These are phyloP conservation scores for Miltochrista miniata DNA, from an alignment of 2,888 invertebrate genomes.

Conservation along the genomic window DNA sequence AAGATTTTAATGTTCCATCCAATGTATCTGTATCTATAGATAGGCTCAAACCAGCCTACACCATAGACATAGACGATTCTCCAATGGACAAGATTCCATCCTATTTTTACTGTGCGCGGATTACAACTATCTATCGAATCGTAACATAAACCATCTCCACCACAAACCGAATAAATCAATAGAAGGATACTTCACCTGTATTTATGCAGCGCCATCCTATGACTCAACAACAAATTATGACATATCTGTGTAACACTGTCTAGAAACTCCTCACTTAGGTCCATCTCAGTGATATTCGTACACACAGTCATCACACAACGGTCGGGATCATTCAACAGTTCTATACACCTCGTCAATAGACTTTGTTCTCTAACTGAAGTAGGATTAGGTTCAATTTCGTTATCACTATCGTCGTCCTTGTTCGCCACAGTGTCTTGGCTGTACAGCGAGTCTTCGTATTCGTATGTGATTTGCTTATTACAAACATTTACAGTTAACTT, in stretches of 20 bases:
- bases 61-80: no score
- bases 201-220: slow-evolving; percentile 92
- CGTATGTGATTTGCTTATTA: slow-evolving; percentile 71
- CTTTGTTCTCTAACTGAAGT: slow-evolving; percentile 73
- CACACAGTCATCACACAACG: slow-evolving; percentile 68
- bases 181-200: slow-evolving; percentile 86
- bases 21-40: no score
- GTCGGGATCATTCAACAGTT: slow-evolving; percentile 85
- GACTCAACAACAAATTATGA: slow-evolving; percentile 92
- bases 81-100: no score
- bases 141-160: no score
- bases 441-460: slow-evolving; percentile 75
- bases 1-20: no score
- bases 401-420: slow-evolving; percentile 84
- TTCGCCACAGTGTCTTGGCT: slow-evolving; percentile 75
- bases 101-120: no score
- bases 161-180: neutral
- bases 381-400: slow-evolving; percentile 77
- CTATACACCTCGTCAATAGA: slow-evolving; percentile 83
- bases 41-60: no score
- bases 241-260: slow-evolving; percentile 90
- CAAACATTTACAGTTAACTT: slow-evolving; percentile 72
- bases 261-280: slow-evolving; percentile 82
- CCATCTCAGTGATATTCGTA: slow-evolving; percentile 76
- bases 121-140: no score